Base-by-base conservation (phyloP, 1,140 invertebrate genomes). In the Drosophila melanica region DNA sequence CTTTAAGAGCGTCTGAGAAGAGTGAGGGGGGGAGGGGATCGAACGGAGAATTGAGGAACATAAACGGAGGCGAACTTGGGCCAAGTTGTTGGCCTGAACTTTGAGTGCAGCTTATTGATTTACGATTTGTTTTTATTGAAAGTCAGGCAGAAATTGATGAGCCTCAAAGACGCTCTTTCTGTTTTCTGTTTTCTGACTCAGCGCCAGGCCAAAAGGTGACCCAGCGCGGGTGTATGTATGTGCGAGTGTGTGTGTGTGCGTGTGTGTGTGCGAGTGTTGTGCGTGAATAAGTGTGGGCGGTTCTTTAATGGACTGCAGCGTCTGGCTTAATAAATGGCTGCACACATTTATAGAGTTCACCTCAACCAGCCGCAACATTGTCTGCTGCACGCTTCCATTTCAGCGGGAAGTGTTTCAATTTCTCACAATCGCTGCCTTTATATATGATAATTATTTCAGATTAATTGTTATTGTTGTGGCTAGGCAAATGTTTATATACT, bases 121-220 rank as follows among this genome's bases (percentile, higher is more conserved):
- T 87, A 86, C 81, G 84, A 87, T 87, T 82, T 87, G 79, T 87
- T 81, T 86, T 81, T 84, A 85, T 85, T 85, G 78, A 69, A 65
- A 60, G 66, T 51, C 66, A 69, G 64, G 71, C 79, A 75, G 79
- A 82, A 86, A 86, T 86, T 86, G 85, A 86, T 86, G 82, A 89
- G 82, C 75, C 72, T 37, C 54, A 12, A 11, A 33, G 33, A 39
- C 33, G 33, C 47, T 23, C 18, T 42, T 27, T 27, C 27, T 6
- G 27, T 27, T 27, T 27, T 27, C 27, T 6, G 6, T 27, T 30
- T 57, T 45, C 70, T 73, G 54, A 68, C 23, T 68, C 70, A 63
- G 50, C 58, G 58, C 30, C 58, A 60, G 58, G 79, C 81, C 81
- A 87, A 81, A 74, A 86, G 66, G 71, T 81, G 81, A 86, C 67